A percentile compares a stretch with the other conserved stretches of the same genome.
Evolutionary conservation across 2,797 vertebrate genomes (phyloP).

Genomic region (Moxostoma hubbsi): DNA sequence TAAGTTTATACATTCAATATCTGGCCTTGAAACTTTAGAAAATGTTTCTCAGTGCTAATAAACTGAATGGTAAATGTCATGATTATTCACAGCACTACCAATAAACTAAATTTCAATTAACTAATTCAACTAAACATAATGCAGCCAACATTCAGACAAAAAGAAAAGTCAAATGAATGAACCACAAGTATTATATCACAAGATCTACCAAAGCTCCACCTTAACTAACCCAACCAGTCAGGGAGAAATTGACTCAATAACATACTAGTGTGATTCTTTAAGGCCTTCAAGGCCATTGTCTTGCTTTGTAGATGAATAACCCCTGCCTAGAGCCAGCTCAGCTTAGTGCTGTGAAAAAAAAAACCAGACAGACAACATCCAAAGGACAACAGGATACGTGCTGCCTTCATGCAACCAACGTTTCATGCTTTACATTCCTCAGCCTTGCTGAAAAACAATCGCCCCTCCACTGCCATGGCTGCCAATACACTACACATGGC

Average conservation of each 20-base stretch:
- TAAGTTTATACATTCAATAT: too few relatives aligned
- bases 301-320: neutral
- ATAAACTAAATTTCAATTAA: too few relatives aligned
- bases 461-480: neutral
- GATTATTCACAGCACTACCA: too few relatives aligned
- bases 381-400: neutral
- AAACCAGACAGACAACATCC: constrained; percentile 51
- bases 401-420: neutral
- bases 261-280: neutral
- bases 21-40: too few relatives aligned
- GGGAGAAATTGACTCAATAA: neutral
- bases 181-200: neutral
- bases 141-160: too few relatives aligned
- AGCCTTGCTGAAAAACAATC: constrained; percentile 1
- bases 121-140: neutral
- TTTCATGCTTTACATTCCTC: constrained; percentile 56
- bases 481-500: neutral
- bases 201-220: neutral
- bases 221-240: constrained; percentile 4
- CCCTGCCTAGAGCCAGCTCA: neutral
- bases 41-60: too few relatives aligned
- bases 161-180: neutral
- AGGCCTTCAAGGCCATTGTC: neutral
- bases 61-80: too few relatives aligned
- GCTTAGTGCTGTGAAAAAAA: constrained; percentile 22